Base-by-base conservation (phyloP, 2,797 vertebrate species). In the Tiaroga cobitis region DNA sequence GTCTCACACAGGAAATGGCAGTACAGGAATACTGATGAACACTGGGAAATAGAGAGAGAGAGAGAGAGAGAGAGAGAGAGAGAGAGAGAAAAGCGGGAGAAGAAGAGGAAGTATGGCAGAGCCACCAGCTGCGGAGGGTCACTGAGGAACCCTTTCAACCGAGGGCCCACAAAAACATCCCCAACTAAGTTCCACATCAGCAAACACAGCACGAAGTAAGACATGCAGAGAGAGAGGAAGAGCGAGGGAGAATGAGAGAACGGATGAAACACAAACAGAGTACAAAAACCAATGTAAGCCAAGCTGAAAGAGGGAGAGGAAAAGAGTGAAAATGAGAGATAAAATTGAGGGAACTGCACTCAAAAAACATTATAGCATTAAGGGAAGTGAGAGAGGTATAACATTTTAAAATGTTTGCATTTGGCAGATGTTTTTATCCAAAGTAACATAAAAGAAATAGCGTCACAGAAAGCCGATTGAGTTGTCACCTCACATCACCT, bases 101-200 rank as follows among this genome's bases (percentile, higher is more conserved):
- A 91, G 94, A 92, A 94, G 92, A 94, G 94, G 94, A 95, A 95
- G 93, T 92, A 91, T 92, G 94, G 93, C 93, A 89, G 93, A 94
- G 93, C 92, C 94, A 94, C 93, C 95, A 96, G 95, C 95, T 96
- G 95, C 91, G 88, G 90, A 86, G 89, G 93, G 94, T 93, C 91
- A 93, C 91, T 92, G 90, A 93, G 90, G 93, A 93, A 93, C 92
- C 92, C 94, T 95, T 95, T 95, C 93, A 95, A 90, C 78, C 78
- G 75, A 56, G 26, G 56, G 82, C 84, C 85, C 86, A 77, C 37
- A 87, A 84, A 87, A 82, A 90, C 89, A 90, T 86, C 84, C 82
- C 79, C 46, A 77, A 82, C 63, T 65, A 72, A 77, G 77, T 85
- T 83, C 81, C 85, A 65, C 86, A 89, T 90, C 87, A 88, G 81